phyloP scores from a whole-genome alignment of 1,140 invertebrate species.

The Adoxophyes honmai region DNA sequence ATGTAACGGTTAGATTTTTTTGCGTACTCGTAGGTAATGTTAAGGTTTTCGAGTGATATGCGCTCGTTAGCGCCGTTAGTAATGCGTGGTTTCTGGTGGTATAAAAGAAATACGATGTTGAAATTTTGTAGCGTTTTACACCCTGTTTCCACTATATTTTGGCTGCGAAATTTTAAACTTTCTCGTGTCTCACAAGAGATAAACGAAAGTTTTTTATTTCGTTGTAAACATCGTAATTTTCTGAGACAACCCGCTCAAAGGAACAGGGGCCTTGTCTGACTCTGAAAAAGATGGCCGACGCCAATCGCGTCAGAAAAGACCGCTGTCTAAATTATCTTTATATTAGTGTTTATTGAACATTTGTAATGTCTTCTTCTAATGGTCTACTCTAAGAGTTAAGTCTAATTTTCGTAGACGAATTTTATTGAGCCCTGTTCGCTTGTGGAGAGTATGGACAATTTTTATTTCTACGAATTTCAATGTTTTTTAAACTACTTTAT shows the following conservation, averaged over 20 bases:
- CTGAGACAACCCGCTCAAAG: no score
- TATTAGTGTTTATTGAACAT: background rate
- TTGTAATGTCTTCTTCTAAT: background rate
- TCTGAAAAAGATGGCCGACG: no score
- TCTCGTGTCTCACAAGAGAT: no score
- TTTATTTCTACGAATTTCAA: no score
- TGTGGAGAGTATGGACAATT: background rate
- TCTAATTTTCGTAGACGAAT: background rate
- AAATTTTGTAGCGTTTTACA: slow-evolving; percentile 6
- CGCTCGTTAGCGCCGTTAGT: background rate
- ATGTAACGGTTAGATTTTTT: slow-evolving; percentile 1
- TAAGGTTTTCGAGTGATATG: slow-evolving; percentile 13
- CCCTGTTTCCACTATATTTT: background rate
- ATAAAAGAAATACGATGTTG: background rate
- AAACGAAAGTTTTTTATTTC: no score
- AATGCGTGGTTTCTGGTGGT: background rate
- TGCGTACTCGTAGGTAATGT: background rate
- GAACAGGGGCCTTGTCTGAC: no score
- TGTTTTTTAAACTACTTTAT: no score
- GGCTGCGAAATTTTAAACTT: background rate
- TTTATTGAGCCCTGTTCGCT: background rate
- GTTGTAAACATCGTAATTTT: no score
- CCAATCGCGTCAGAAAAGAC: no score
- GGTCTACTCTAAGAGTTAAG: background rate
- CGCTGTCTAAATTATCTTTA: no score